Evolutionary conservation across 2,113 vertebrate genomes (phyloP).

Genomic region (Hippoglossus stenolepis): DNA sequence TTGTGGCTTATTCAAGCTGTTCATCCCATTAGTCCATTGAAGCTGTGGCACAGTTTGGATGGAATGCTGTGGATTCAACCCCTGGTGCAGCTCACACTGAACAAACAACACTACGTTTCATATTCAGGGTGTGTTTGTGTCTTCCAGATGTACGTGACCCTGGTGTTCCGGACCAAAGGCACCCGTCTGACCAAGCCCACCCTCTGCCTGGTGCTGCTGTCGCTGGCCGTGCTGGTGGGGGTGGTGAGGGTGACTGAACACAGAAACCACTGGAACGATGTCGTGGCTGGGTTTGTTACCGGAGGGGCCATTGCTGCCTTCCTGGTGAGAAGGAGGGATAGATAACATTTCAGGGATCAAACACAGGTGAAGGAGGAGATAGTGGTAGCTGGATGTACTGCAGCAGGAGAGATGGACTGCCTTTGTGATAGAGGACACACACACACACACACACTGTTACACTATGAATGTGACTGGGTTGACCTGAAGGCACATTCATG

Average conservation of each 20-base stretch:
- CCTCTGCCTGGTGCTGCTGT: slow-evolving; percentile 87
- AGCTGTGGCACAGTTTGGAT: neutral
- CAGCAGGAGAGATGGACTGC: neutral
- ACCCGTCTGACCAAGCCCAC: slow-evolving; percentile 91
- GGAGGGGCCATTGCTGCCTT: slow-evolving; percentile 90
- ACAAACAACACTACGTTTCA: neutral
- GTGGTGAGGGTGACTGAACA: slow-evolving; percentile 90
- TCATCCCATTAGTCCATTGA: neutral
- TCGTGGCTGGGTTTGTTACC: slow-evolving; percentile 89
- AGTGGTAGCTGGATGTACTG: neutral
- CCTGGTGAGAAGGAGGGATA: slow-evolving; percentile 80
- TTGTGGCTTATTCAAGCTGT: slow-evolving; percentile 36
- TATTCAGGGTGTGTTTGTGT: slow-evolving; percentile 12
- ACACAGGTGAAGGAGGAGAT: neutral
- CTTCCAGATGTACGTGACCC: slow-evolving; percentile 91
- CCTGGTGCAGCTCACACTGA: neutral
- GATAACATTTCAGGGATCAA: neutral
- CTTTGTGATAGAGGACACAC: neutral
- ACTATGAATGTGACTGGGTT: neutral
- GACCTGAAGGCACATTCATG: slow-evolving; percentile 1
- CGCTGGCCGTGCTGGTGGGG: slow-evolving; percentile 89
- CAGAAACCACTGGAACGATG: slow-evolving; percentile 92
- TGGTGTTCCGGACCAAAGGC: slow-evolving; percentile 89
- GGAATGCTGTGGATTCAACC: neutral
- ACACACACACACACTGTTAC: neutral